Conservation (phyloP, 2,888 invertebrate species). For the Cancer borealis region DNA sequence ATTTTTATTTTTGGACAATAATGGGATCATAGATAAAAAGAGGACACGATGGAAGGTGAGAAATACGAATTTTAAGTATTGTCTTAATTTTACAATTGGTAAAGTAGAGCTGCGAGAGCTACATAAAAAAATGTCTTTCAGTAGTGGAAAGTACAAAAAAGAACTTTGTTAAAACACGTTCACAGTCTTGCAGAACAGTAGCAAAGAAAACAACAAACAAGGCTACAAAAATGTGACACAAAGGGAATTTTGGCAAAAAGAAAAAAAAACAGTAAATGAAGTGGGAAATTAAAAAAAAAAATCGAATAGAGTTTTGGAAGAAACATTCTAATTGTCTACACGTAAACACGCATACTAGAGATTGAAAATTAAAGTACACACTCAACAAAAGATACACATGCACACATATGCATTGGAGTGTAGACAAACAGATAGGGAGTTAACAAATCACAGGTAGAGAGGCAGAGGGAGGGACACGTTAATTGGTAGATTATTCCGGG, state of each 20-base stretch:
- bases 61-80: neutral
- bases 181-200: neutral
- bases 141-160: neutral
- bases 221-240: neutral
- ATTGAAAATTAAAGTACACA: neutral
- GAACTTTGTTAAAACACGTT: neutral
- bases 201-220: neutral
- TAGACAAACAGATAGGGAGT: neutral
- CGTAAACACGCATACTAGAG: neutral
- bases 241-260: neutral
- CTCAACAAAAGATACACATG: neutral
- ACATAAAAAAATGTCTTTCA: neutral
- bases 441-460: neutral
- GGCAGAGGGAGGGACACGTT: neutral
- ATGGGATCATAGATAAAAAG: neutral
- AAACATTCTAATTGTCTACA: neutral
- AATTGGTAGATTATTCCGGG: constrained; percentile 61
- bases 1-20: neutral
- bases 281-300: neutral
- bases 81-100: neutral
- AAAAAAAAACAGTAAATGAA: neutral
- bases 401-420: neutral
- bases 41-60: neutral
- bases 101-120: neutral
- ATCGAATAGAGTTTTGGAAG: neutral